Conservation (phyloP, 2,113 vertebrate genomes). For the Atherinomorus stipes region DNA sequence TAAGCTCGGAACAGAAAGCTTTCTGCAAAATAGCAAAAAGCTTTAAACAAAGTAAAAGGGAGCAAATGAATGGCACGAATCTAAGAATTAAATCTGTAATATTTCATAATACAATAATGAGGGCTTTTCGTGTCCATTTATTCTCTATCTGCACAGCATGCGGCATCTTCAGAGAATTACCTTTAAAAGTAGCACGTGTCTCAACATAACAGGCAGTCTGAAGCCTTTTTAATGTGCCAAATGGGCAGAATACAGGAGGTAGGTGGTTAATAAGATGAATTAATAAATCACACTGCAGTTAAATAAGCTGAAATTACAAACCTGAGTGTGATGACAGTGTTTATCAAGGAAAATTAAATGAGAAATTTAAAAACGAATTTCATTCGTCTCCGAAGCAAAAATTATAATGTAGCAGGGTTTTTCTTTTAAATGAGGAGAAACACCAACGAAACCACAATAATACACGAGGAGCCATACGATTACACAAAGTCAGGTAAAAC, state of each 20-base stretch:
- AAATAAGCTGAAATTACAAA: neutral
- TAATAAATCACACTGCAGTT: neutral
- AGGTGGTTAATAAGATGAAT: neutral
- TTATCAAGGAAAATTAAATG: neutral
- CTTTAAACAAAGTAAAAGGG: neutral
- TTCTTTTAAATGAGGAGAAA: too few species aligned
- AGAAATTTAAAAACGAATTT: too few species aligned
- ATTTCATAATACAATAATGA: conserved; percentile 4
- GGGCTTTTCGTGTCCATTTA: neutral
- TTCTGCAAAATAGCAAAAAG: neutral
- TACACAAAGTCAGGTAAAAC: too few species aligned
- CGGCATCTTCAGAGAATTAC: conserved; percentile 1
- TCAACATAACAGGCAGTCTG: neutral
- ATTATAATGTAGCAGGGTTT: too few species aligned
- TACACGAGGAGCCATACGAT: too few species aligned
- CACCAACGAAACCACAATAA: too few species aligned
- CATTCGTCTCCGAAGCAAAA: too few species aligned
- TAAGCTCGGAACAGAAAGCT: too few species aligned
- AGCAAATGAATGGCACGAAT: neutral
- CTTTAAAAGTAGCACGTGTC: neutral
- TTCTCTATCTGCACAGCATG: neutral
- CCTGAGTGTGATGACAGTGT: neutral
- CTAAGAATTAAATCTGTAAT: neutral
- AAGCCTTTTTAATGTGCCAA: neutral
- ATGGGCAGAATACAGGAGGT: neutral